A percentile compares a stretch with the other conserved stretches of the same genome.
Evolutionary conservation across 2,113 vertebrate genomes (phyloP).

Genomic region (Solenodon paradoxus): DNA sequence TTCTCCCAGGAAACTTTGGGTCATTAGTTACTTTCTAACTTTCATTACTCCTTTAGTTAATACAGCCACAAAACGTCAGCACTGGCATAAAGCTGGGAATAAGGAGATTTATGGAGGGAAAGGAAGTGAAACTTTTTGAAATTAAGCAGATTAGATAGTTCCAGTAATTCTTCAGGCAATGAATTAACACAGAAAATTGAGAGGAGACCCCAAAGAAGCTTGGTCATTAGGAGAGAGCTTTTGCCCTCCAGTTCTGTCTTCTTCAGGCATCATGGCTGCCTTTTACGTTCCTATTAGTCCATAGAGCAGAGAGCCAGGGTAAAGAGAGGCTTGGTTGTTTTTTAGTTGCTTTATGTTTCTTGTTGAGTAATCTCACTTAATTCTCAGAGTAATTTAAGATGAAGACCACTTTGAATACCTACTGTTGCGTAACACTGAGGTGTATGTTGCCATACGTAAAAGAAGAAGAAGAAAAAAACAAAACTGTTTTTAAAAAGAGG

Average conservation of each 20-base stretch:
- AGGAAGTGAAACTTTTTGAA: conserved; percentile 17
- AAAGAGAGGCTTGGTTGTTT: not conserved
- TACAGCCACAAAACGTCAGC: not conserved
- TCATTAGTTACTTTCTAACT: conserved; percentile 67
- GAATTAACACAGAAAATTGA: not conserved
- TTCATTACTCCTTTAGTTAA: conserved; percentile 63
- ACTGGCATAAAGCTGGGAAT: not conserved
- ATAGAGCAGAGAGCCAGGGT: not conserved
- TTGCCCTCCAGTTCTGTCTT: not conserved
- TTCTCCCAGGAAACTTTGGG: conserved; percentile 57
- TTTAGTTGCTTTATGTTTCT: not conserved
- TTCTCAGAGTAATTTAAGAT: not conserved
- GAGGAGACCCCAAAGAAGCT: not conserved
- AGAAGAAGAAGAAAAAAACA: too few relatives aligned
- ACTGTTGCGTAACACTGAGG: not conserved
- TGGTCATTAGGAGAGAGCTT: not conserved
- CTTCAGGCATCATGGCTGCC: not conserved
- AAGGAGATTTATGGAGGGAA: conserved; percentile 43
- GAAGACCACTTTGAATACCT: not conserved
- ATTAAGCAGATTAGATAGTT: conserved; percentile 22
- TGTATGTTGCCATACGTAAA: fast-evolving
- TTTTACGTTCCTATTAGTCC: not conserved
- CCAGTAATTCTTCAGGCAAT: not conserved
- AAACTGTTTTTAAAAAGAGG: not conserved
- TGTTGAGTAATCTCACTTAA: not conserved